A percentile compares a stretch with the other conserved stretches of the same genome.
phyloP scores from a whole-genome alignment of 1,140 invertebrate species.

The Tetramorium simillimum region DNA sequence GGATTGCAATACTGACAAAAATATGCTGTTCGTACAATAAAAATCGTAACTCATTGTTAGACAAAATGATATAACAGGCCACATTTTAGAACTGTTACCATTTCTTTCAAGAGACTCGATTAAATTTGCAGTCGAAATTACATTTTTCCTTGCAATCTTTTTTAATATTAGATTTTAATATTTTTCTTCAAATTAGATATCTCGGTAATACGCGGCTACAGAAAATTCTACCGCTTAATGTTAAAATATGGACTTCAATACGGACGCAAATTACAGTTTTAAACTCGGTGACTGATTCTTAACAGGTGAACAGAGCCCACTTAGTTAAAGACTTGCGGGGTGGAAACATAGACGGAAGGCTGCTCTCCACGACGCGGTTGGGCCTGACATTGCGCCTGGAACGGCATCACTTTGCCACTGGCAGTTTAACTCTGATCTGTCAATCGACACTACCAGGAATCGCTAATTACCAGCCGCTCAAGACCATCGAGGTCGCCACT shows the following conservation, averaged over 20 bases:
- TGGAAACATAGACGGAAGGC: constrained; percentile 69
- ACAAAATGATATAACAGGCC: not conserved
- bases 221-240: not conserved
- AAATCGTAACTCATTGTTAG: not conserved
- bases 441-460: constrained; percentile 79
- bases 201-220: not conserved
- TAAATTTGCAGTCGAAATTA: constrained; percentile 14
- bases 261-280: not conserved
- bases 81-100: not conserved
- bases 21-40: not conserved
- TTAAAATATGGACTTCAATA: not conserved
- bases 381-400: constrained; percentile 76
- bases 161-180: not conserved
- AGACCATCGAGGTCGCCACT: constrained; percentile 73
- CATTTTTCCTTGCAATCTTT: not conserved
- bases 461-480: constrained; percentile 55
- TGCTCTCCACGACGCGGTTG: constrained; percentile 73
- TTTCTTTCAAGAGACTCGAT: not conserved
- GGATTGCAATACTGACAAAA: not conserved
- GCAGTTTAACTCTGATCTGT: constrained; percentile 78
- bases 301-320: constrained; percentile 76
- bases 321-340: constrained; percentile 69
- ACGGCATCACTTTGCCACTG: constrained; percentile 78
- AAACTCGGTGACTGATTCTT: not conserved
- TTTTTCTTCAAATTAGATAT: not conserved